Base-by-base conservation (phyloP, 2,888 invertebrate species). In the Bibio marci region DNA sequence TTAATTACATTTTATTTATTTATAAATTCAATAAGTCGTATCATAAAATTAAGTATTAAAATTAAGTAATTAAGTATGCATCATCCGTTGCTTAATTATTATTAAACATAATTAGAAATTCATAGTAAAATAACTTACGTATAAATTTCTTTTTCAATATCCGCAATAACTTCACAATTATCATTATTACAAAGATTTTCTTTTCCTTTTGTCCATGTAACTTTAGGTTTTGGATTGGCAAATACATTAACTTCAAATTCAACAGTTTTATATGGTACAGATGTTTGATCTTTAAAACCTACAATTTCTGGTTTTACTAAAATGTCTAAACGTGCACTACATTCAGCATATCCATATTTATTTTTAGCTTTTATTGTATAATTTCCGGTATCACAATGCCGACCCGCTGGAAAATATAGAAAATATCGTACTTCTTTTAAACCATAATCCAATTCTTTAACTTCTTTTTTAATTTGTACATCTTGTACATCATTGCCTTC, bases 191-290 rank as follows among this genome's bases (percentile, higher is more conserved):
- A 56, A 2, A 62, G 50, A 42, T 62, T 62, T 42, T 59, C 59
- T 42, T 55, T 57, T 13, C 56, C 58, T 8, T 57, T 50, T 1
- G 57, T 58, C 91, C 92, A 95, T 48, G 80, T 73, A 2, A 97
- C 74, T 47, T 80, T 80, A 2, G 95, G 88, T 45, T 79, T 73
- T 0, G 97, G 97, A 59, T 88, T 88, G 18, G 92, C 90, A 49
- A 78, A 76, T 2, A 95, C 76, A 31, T 79, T 71, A 27, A 81
- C 83, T 48, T 80, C 74, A 56, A 95, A 79, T 44, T 74, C 73
- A 18, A 81, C 76, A 22, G 77, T 71, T 50, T 86, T 81, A 39
- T 76, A 83, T 2, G 87, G 86, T 42, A 76, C 70, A 2, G 76
- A 76, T 18, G 69, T 71, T 33, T 78, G 65, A 54, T 86, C 82